Percentiles rank a stretch among this genome's conserved stretches.
Conservation (phyloP, 2,113 vertebrate genomes). For the Pelecanus crispus region DNA sequence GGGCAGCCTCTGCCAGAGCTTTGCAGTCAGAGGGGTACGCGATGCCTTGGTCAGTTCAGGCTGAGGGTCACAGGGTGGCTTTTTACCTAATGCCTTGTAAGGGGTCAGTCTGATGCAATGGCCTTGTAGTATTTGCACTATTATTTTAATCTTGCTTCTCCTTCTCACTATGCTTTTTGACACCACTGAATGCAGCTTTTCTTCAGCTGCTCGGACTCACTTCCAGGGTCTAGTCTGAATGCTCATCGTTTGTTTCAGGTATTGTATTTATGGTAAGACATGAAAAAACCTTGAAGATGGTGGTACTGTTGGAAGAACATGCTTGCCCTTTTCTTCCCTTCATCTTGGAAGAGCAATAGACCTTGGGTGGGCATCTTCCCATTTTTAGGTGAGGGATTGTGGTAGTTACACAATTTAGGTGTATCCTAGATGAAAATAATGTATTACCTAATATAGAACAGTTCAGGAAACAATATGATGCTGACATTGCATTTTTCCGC, state of each 20-base stretch:
- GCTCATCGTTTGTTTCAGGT: background rate
- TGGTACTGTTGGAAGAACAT: background rate
- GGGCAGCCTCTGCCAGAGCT: background rate
- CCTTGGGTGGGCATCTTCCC: background rate
- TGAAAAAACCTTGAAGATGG: background rate
- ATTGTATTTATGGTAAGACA: background rate
- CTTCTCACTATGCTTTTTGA: background rate
- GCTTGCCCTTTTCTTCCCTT: background rate
- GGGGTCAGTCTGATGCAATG: background rate
- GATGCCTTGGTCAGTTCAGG: background rate
- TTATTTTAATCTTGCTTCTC: background rate
- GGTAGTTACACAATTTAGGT: background rate
- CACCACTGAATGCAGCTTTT: background rate
- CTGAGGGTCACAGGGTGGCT: background rate
- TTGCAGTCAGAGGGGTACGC: background rate
- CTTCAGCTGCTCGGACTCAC: background rate
- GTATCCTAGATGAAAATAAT: constrained; percentile 13
- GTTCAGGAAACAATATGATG: constrained; percentile 18
- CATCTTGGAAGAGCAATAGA: background rate
- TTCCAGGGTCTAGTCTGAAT: background rate
- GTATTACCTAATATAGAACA: constrained; percentile 12
- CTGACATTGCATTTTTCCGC: constrained; percentile 17
- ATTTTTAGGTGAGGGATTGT: background rate
- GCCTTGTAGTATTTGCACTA: background rate
- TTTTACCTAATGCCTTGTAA: background rate